phyloP scores from a whole-genome alignment of 2,113 vertebrate genomes.

The Perccottus glenii region DNA sequence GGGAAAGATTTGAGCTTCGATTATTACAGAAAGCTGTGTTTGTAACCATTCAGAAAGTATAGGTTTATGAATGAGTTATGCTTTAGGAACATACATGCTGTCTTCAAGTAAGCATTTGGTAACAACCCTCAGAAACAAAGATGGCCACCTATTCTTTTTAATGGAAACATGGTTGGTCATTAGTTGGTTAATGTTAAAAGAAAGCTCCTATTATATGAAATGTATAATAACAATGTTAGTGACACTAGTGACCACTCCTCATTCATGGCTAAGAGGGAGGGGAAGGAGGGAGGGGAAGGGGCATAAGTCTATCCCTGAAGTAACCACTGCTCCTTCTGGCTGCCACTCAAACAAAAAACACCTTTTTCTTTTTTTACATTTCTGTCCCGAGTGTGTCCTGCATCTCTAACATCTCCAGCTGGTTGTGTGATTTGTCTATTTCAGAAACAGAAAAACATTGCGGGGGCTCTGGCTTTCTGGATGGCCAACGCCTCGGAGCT shows the following conservation, averaged over 20 bases:
- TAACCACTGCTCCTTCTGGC: constrained; percentile 81
- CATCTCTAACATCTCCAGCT: constrained; percentile 44
- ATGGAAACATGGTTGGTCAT: too few species aligned
- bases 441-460: constrained; percentile 99
- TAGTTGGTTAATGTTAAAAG: too few species aligned
- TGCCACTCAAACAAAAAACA: constrained; percentile 72
- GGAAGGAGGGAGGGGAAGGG: constrained; percentile 64
- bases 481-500: constrained; percentile 99
- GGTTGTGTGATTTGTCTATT: constrained; percentile 47
- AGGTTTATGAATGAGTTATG: too few species aligned
- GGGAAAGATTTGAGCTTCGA: background rate
- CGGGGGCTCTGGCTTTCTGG: constrained; percentile 98
- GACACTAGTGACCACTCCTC: constrained; percentile 43
- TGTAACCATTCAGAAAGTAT: too few species aligned
- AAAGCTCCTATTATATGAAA: too few species aligned
- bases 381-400: background rate
- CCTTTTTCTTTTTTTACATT: constrained; percentile 13
- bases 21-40: background rate
- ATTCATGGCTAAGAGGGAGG: constrained; percentile 61
- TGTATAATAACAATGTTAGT: background rate
- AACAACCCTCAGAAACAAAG: too few species aligned
- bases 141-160: too few species aligned
- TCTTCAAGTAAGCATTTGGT: too few species aligned
- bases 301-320: constrained; percentile 88
- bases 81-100: too few species aligned